phyloP scores from a whole-genome alignment of 2,113 vertebrate genomes.

The western clawed frog (Xenopus tropicalis) region UCB_Xtro_10.0 CM004450.2:132918501-132919000 shows the following conservation, averaged over 20 bases:
- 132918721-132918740: constrained; percentile 32
- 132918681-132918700: neutral
- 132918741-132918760: constrained; percentile 22
- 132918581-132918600: constrained; percentile 7
- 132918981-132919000: no score
- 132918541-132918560: constrained; percentile 38
- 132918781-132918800: constrained; percentile 9
- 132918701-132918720: neutral
- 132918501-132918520: constrained; percentile 25
- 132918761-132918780: constrained; percentile 9
- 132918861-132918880: no score
- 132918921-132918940: no score
- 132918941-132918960: no score
- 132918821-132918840: neutral
- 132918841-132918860: neutral
- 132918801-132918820: neutral
- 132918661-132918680: constrained; percentile 14
- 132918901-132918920: no score
- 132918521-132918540: constrained; percentile 44
- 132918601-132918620: constrained; percentile 2
- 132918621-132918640: constrained; percentile 21
- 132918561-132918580: constrained; percentile 33
- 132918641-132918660: constrained; percentile 7
- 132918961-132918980: no score
- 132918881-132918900: no score